These are phyloP conservation scores for Lydus trimaculatus DNA, from an alignment of 2,888 invertebrate genomes.

Conservation along the genomic window DNA sequence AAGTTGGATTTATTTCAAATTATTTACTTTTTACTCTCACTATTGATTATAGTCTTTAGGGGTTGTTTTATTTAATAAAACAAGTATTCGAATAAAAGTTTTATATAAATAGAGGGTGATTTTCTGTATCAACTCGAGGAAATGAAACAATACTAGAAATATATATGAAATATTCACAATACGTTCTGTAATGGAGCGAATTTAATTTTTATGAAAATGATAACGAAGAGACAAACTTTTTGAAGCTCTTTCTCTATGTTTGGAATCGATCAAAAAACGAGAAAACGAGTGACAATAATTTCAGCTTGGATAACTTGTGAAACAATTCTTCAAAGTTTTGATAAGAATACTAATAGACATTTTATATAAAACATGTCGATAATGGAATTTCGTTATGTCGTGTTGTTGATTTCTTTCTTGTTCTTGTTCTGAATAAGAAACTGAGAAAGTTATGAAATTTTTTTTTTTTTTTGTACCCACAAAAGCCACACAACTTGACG, in stretches of 20 bases:
- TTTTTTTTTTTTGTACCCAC: background rate
- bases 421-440: background rate
- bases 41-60: background rate
- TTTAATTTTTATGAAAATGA: background rate
- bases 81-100: background rate
- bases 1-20: slow-evolving; percentile 46
- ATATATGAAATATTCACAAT: slow-evolving; percentile 6
- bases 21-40: slow-evolving; percentile 43
- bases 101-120: background rate
- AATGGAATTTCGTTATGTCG: background rate
- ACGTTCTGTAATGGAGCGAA: background rate
- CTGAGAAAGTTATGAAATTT: background rate
- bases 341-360: background rate
- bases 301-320: background rate
- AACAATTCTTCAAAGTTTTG: background rate
- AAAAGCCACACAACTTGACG: background rate
- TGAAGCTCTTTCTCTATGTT: background rate
- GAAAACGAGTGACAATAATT: background rate
- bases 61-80: background rate
- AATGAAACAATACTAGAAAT: background rate
- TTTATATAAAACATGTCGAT: background rate
- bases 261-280: background rate
- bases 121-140: background rate
- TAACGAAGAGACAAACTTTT: background rate
- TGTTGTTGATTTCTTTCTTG: background rate